Conservation (phyloP, 2,888 invertebrate genomes). For the Cryptosula pallasiana region DNA sequence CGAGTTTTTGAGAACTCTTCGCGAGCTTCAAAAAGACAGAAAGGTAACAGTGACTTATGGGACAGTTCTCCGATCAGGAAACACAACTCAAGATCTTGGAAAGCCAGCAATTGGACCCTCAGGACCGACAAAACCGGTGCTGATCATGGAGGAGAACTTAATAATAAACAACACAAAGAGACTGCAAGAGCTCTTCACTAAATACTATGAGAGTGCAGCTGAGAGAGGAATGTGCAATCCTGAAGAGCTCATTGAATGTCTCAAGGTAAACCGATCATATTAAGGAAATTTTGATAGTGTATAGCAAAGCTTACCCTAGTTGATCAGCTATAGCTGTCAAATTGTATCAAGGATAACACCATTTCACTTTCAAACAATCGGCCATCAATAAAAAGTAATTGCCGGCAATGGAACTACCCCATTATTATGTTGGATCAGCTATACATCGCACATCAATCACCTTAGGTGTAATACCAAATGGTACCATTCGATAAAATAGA, state of each 20-base stretch:
- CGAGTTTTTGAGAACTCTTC: conserved; percentile 45
- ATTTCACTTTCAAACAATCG: too few species aligned
- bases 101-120: conserved; percentile 45
- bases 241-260: conserved; percentile 15
- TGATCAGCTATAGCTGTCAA: too few species aligned
- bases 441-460: too few species aligned
- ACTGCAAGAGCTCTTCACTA: conserved; percentile 9
- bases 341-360: too few species aligned
- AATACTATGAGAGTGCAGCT: neutral
- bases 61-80: conserved; percentile 45
- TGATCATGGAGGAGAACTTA: conserved; percentile 44
- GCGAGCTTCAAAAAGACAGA: conserved; percentile 37
- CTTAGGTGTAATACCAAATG: too few species aligned
- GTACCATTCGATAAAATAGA: too few species aligned
- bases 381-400: too few species aligned
- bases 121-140: conserved; percentile 35
- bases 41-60: conserved; percentile 40
- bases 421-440: too few species aligned
- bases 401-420: too few species aligned
- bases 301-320: too few species aligned
- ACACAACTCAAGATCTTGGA: conserved; percentile 46
- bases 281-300: too few species aligned
- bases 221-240: conserved; percentile 22
- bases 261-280: neutral
- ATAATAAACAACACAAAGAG: conserved; percentile 42